phyloP scores from a whole-genome alignment of 1,140 invertebrate species.

The Pogonus chalceus region DNA sequence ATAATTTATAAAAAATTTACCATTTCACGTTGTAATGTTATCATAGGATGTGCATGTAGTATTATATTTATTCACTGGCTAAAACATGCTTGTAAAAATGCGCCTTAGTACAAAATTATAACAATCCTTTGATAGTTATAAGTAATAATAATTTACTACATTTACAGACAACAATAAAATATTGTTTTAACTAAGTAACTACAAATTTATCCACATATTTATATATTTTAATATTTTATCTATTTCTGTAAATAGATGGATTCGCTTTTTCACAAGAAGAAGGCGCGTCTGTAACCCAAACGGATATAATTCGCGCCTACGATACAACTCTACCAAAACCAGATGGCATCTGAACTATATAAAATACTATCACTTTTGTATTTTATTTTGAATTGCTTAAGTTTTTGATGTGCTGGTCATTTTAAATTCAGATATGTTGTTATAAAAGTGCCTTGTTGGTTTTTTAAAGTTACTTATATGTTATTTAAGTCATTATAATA shows the following conservation, averaged over 20 bases:
- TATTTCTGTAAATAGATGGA: conserved; percentile 60
- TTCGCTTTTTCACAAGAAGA: conserved; percentile 99
- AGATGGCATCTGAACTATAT: conserved; percentile 41
- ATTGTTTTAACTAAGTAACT: conserved; percentile 13
- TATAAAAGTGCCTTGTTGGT: background rate
- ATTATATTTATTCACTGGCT: too few species aligned
- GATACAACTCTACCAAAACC: conserved; percentile 81
- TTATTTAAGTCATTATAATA: too few species aligned
- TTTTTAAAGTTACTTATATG: too few species aligned
- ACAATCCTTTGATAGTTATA: too few species aligned
- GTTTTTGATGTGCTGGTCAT: background rate
- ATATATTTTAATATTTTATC: background rate
- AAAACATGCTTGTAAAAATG: too few species aligned
- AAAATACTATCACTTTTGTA: too few species aligned
- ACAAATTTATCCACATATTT: background rate
- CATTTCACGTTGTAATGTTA: too few species aligned
- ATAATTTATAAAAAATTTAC: too few species aligned
- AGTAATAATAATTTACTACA: too few species aligned
- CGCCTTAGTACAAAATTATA: too few species aligned
- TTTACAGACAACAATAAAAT: conserved; percentile 12
- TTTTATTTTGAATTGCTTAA: background rate
- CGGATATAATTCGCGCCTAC: conserved; percentile 85
- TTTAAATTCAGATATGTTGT: background rate
- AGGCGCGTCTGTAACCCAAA: conserved; percentile 85
- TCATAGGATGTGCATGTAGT: too few species aligned